Base-by-base conservation (phyloP, 2,888 invertebrate species). In the Rhopalosiphum nymphaeae region DNA sequence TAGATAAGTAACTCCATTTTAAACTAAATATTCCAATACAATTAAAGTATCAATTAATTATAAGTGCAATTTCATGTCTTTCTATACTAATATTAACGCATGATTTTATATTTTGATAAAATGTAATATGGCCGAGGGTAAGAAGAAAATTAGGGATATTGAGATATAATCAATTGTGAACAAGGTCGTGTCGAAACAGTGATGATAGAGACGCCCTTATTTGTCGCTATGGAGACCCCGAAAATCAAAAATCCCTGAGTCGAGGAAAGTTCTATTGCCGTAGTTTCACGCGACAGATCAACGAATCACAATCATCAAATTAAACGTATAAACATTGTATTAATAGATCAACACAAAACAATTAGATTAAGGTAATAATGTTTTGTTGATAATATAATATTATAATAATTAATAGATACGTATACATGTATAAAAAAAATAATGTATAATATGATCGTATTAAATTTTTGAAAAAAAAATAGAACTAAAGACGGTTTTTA, bases 191-290 rank as follows among this genome's bases (percentile, higher is more conserved):
- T 85, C 57, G 57, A 56, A 93, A 89, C 44, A n/a, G n/a, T n/a
- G 89, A 67, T 85, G 85, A 90, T 89, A 89, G 84, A 85, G 93
- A 93, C 89, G 89, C 56, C 57, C 89, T 46, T 26, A 89, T 57
- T 93, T 93, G 93, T 93, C 85, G 84, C 93, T 61, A 93, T 93
- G 93, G 89, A 67, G 49, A 92, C 87, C 36, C 92, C 29, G 61
- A 88, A 88, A 92, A 42, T 67, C 36, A 92, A 92, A 92, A 87
- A 87, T 92, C 29, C 67, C 53, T 3, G 29, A 88, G 67, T 67
- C 42, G 21, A 49, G 67, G 21, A 67, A 61, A 61, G 87, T 49
- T 29, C 9, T 67, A 36, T 49, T 42, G 42, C 26, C 36, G 87
- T 88, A 92, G 92, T 92, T 36, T 87, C 49, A 49, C 87, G n/a